phyloP scores from a whole-genome alignment of 2,797 vertebrate species.

The Mycteria americana region DNA sequence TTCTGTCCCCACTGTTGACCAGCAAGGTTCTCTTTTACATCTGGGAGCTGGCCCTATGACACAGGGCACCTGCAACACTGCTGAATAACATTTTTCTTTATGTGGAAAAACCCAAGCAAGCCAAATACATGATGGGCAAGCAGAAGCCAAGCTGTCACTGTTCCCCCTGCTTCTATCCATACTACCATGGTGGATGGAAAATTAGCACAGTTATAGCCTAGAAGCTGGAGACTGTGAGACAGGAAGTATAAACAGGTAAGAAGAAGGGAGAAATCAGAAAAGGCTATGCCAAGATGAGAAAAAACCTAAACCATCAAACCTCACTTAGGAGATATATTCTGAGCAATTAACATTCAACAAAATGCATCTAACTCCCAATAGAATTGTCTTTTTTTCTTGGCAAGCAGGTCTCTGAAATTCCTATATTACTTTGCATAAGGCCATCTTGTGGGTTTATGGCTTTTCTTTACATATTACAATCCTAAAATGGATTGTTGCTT shows the following conservation, averaged over 20 bases:
- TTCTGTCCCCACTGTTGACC: background rate
- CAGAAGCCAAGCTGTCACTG: background rate
- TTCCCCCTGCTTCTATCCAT: background rate
- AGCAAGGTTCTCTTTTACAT: background rate
- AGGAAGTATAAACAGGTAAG: background rate
- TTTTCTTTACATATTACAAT: background rate
- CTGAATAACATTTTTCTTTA: background rate
- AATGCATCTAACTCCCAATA: background rate
- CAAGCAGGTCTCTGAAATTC: background rate
- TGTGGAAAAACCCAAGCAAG: background rate
- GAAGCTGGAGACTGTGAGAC: background rate
- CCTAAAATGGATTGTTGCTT: background rate
- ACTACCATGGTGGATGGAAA: background rate
- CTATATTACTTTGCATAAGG: background rate
- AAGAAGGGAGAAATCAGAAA: background rate
- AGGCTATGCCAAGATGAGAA: background rate
- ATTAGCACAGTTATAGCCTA: background rate
- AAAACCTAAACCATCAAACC: background rate
- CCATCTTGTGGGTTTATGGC: background rate
- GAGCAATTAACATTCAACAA: background rate
- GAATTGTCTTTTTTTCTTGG: background rate
- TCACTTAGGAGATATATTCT: background rate
- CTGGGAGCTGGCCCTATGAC: background rate
- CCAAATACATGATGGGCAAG: background rate
- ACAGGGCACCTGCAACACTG: background rate